Evolutionary conservation across 2,888 invertebrate genomes (phyloP).

Genomic region (Latrodectus elegans): DNA sequence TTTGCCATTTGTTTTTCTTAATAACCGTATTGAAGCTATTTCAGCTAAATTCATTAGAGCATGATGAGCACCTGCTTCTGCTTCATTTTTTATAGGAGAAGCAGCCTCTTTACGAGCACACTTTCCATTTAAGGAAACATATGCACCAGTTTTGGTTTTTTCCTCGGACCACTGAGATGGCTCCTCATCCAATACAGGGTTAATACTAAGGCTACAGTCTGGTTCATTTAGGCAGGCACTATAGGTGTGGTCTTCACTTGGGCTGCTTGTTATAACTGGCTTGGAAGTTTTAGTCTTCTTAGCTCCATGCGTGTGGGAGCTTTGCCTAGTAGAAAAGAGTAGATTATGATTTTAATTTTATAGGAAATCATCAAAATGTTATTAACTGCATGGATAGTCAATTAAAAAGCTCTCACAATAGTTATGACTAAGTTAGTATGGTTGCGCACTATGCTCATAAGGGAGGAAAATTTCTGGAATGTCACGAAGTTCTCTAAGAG

Average conservation of each 20-base stretch:
- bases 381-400: too few relatives aligned
- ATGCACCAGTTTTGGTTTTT: background rate
- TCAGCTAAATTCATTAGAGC: slow-evolving; percentile 67
- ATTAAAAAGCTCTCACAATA: too few relatives aligned
- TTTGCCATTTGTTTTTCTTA: slow-evolving; percentile 26
- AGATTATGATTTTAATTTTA: background rate
- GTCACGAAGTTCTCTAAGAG: too few relatives aligned
- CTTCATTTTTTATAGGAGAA: slow-evolving; percentile 26
- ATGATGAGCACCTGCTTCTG: slow-evolving; percentile 64
- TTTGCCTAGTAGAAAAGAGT: slow-evolving; percentile 15
- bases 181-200: slow-evolving; percentile 16
- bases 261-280: slow-evolving; percentile 86
- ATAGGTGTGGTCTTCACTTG: slow-evolving; percentile 95
- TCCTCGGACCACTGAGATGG: slow-evolving; percentile 14
- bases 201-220: slow-evolving; percentile 30
- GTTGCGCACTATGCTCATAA: too few relatives aligned
- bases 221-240: slow-evolving; percentile 76
- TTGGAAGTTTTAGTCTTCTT: slow-evolving; percentile 21
- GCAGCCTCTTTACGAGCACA: slow-evolving; percentile 11
- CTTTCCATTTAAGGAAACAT: background rate
- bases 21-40: slow-evolving; percentile 58
- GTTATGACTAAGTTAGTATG: too few relatives aligned
- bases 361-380: too few relatives aligned
- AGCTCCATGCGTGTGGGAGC: slow-evolving; percentile 18
- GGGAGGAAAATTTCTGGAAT: too few relatives aligned